Evolutionary conservation across 1,140 invertebrate species (phyloP), one percentile per base, ranked within the genome.

Genomic region (Halyomorpha halys): DNA sequence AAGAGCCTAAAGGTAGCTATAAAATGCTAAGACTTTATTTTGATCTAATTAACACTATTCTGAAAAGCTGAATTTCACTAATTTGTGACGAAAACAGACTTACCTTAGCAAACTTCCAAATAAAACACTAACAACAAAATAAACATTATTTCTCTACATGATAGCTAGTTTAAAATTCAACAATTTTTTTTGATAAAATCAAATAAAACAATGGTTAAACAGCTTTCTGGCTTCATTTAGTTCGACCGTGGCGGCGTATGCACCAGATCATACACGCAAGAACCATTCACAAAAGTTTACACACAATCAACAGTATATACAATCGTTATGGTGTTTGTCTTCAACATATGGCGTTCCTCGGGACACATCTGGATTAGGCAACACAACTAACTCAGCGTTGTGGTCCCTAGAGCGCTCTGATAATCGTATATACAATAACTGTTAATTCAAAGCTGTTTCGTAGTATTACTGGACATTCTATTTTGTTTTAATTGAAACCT

Each of bases 281-380:
- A 56, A 56, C 23, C 53, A 56, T 56, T 56, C 53, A 56, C 23
- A 56, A 23, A 56, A 56, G 18, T 56, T 23, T 23, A 23, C 23
- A 56, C 18, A 56, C 14, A 23, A 23, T 56, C 53, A 56, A 56
- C 53, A 56, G 15, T 23, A 23, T 23, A 56, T 25, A 56, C 18
- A 23, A 56, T 23, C 18, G 15, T 23, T 23, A 56, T 16, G 53
- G 23, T 56, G 53, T 64, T 64, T 59, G 39, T 53, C 54, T 64
- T 21, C 63, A 64, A 64, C 63, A 64, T 64, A 64, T 64, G 63
- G 63, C 63, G 63, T 64, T 64, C 56, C 39, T 27, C n/a, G 44
- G n/a, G 44, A 60, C 59, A 34, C 59, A 60, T 44, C 59, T 60
- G 59, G 30, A 23, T 60, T 60, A 60, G 34, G 59, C 59, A 60